phyloP scores from a whole-genome alignment of 2,113 vertebrate genomes.

The Oncorhynchus gorbuscha region DNA sequence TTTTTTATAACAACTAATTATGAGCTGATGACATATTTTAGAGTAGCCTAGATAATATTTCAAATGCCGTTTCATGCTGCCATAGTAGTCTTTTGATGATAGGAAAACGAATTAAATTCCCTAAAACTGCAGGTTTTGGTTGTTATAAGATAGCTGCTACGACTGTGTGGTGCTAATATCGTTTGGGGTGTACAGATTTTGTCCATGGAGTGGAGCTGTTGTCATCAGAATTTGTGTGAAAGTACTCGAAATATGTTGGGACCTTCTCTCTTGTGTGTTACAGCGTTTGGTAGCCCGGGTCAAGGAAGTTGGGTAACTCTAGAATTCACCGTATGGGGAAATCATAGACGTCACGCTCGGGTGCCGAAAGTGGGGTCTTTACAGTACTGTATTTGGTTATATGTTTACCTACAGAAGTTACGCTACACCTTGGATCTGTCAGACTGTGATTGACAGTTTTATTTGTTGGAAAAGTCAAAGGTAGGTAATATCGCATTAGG shows the following conservation, averaged over 20 bases:
- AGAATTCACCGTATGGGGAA: conserved; percentile 39
- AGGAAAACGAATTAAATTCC: too few species aligned
- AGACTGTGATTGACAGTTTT: neutral
- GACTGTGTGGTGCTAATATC: too few species aligned
- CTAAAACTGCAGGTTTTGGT: too few species aligned
- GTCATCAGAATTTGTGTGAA: conserved; percentile 22
- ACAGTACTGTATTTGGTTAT: neutral
- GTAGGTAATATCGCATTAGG: too few species aligned
- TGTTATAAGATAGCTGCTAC: too few species aligned
- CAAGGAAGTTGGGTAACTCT: conserved; percentile 62
- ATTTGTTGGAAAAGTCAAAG: neutral
- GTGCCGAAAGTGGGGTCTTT: conserved; percentile 42
- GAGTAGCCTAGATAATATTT: too few species aligned
- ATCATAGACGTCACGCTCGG: conserved; percentile 38
- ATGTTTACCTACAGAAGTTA: neutral
- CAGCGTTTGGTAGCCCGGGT: conserved; percentile 5
- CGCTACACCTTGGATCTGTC: neutral
- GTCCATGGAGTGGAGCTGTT: conserved; percentile 61
- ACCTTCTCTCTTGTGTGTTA: neutral
- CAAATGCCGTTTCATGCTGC: too few species aligned
- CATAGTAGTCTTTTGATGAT: too few species aligned
- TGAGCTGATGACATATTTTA: too few species aligned
- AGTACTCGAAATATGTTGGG: neutral
- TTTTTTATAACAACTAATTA: too few species aligned
- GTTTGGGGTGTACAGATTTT: neutral